Evolutionary conservation across 2,113 vertebrate genomes (phyloP).

Genomic region (Protomyctophum bolini): DNA sequence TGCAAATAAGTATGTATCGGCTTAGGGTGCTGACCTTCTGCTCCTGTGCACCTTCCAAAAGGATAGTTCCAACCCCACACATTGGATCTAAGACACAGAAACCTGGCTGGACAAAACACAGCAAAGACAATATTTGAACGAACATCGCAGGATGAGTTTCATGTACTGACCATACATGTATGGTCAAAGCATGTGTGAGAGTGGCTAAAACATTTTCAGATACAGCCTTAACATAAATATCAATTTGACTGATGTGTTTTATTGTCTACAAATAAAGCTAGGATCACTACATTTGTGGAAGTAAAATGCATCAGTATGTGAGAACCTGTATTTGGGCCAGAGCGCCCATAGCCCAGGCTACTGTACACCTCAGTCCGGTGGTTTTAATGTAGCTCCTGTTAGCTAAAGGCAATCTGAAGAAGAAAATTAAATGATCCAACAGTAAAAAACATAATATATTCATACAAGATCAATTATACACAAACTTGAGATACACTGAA

Average conservation of each 20-base stretch:
- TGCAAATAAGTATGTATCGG: background rate
- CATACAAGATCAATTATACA: background rate
- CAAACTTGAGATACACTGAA: background rate
- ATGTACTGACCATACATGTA: too few relatives aligned
- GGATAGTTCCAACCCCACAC: constrained; percentile 91
- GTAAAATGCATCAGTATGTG: background rate
- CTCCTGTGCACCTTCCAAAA: constrained; percentile 91
- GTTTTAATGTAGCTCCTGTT: constrained; percentile 85
- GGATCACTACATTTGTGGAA: too few relatives aligned
- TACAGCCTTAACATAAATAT: too few relatives aligned
- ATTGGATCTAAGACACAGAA: constrained; percentile 89
- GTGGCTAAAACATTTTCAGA: too few relatives aligned
- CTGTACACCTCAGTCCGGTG: constrained; percentile 87
- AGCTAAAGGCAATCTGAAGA: constrained; percentile 84
- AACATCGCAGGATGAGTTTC: too few relatives aligned
- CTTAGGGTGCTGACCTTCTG: constrained; percentile 76
- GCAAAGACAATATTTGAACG: background rate
- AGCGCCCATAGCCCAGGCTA: constrained; percentile 91
- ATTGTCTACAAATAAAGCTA: too few relatives aligned
- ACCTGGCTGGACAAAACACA: constrained; percentile 73
- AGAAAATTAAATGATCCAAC: background rate
- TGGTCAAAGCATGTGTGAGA: too few relatives aligned
- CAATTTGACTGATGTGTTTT: too few relatives aligned
- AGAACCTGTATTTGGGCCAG: constrained; percentile 86
- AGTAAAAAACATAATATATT: background rate